Conservation (phyloP, 2,888 invertebrate genomes). For the Vandiemenella viatica region DNA sequence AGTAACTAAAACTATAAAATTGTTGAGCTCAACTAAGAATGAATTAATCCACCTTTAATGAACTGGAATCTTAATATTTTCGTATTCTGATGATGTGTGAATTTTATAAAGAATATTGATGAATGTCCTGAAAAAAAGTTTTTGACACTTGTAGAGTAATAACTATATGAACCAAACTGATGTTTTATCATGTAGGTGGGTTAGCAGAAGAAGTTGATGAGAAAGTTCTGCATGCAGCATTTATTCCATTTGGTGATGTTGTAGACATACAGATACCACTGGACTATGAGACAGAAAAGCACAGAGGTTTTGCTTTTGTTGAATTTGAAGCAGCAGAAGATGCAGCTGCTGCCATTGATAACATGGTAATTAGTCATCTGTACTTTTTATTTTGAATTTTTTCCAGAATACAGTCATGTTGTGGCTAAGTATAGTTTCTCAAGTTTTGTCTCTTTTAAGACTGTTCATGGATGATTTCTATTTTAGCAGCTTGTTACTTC, state of each 20-base stretch:
- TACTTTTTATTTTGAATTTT: not conserved
- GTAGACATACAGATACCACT: constrained; percentile 96
- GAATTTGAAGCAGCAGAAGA: constrained; percentile 96
- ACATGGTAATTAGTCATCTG: constrained; percentile 56
- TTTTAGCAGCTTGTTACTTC: too few relatives aligned
- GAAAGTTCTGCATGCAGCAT: constrained; percentile 87
- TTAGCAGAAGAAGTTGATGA: constrained; percentile 92
- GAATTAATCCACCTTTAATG: too few relatives aligned
- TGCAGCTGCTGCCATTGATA: constrained; percentile 97
- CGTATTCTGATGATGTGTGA: too few relatives aligned
- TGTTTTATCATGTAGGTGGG: constrained; percentile 51
- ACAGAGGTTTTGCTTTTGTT: constrained; percentile 96
- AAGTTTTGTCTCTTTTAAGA: not conserved
- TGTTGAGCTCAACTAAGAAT: too few relatives aligned
- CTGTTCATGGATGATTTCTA: too few relatives aligned
- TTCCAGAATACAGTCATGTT: not conserved
- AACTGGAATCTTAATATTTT: too few relatives aligned
- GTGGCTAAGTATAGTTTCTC: not conserved
- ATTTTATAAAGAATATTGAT: too few relatives aligned
- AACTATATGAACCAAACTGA: too few relatives aligned
- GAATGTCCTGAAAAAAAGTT: too few relatives aligned
- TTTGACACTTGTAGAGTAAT: too few relatives aligned
- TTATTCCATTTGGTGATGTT: constrained; percentile 96
- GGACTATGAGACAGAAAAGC: constrained; percentile 94
- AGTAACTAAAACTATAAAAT: too few relatives aligned